Percentiles rank a stretch among this genome's conserved stretches.
phyloP scores from a whole-genome alignment of 2,797 vertebrate species.

The Taeniopygia guttata region DNA sequence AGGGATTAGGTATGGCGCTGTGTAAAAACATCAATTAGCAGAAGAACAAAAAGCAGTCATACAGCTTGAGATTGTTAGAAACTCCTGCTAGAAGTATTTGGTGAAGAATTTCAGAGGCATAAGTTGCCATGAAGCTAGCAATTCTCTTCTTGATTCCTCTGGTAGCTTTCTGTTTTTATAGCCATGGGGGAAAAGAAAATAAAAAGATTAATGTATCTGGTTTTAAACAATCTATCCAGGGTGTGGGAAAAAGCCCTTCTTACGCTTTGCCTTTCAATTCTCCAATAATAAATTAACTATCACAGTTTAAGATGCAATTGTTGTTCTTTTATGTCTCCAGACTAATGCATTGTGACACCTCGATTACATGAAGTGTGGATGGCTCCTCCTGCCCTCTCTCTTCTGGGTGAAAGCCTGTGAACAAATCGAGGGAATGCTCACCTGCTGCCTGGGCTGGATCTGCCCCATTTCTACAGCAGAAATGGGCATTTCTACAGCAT shows the following conservation, averaged over 20 bases:
- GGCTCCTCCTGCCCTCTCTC: neutral
- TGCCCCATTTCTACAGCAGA: neutral
- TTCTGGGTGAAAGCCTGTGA: neutral
- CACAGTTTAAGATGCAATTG: conserved; percentile 46
- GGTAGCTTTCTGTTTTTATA: neutral
- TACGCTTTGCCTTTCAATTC: conserved; percentile 6
- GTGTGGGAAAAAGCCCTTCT: neutral
- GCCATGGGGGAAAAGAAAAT: neutral
- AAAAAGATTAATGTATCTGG: conserved; percentile 11
- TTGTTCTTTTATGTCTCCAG: conserved; percentile 45
- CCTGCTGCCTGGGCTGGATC: neutral
- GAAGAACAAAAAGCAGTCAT: neutral
- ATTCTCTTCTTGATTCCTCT: conserved; percentile 7
- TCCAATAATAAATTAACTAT: conserved; percentile 61
- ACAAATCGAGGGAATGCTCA: neutral
- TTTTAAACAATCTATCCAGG: conserved; percentile 20
- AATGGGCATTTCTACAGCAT: too few relatives aligned
- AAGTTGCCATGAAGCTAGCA: neutral
- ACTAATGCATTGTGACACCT: conserved; percentile 45
- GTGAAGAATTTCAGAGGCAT: neutral
- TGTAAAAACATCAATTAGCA: conserved; percentile 11
- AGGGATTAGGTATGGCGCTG: neutral
- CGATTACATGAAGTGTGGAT: neutral
- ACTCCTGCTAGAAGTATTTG: conserved; percentile 24
- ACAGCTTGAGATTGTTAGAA: neutral